Conservation (phyloP, 2,888 invertebrate species). For the Steinernema carpocapsae region DNA sequence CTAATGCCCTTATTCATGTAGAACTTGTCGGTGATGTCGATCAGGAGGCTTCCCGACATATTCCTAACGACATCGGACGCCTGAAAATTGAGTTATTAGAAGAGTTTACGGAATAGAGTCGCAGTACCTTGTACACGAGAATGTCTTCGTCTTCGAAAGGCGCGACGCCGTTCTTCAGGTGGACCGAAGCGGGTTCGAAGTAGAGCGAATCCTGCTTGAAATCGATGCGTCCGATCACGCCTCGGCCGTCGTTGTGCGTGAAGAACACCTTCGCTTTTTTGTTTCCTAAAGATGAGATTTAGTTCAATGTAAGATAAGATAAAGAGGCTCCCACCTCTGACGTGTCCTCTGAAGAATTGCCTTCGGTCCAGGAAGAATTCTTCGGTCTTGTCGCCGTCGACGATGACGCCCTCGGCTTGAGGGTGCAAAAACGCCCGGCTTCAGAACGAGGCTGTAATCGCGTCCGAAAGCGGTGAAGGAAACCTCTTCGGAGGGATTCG, state of each 20-base stretch:
- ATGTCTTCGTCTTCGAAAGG: slow-evolving; percentile 11
- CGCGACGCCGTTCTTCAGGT: background rate
- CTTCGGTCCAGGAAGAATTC: background rate
- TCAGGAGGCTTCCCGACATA: background rate
- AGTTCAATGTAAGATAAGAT: background rate
- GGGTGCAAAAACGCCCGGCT: slow-evolving; percentile 2
- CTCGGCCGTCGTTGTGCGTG: slow-evolving; percentile 10
- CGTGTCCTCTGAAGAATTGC: background rate
- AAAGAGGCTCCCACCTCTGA: background rate
- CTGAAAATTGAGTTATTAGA: background rate
- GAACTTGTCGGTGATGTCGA: background rate
- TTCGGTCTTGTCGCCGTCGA: background rate
- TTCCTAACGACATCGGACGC: slow-evolving; percentile 7
- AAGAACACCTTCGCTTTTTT: slow-evolving; percentile 17
- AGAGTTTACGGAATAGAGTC: background rate
- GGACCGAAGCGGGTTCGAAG: slow-evolving; percentile 15
- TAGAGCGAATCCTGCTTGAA: background rate
- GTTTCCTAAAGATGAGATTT: background rate
- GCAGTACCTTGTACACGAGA: background rate
- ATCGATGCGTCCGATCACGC: slow-evolving; percentile 19
- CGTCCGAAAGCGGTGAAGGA: slow-evolving; percentile 11
- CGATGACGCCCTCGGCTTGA: background rate
- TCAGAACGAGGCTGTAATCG: background rate
- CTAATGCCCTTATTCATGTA: background rate
- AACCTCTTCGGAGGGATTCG: background rate